Conservation (phyloP, 2,113 vertebrate species). For the mouse (Mus musculus) region GRCm39 chr6:34034001-34034500, state of each 20-base stretch:
- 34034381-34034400: background rate
- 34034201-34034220: background rate
- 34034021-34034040: background rate
- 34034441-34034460: background rate
- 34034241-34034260: background rate
- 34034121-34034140: background rate
- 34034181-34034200: background rate
- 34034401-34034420: background rate
- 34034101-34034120: background rate
- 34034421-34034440: background rate
- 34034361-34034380: background rate
- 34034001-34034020: background rate
- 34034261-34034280: background rate
- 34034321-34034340: background rate
- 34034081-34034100: background rate
- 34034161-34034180: background rate
- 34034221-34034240: background rate
- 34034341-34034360: background rate
- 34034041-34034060: background rate
- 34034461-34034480: slow-evolving; percentile 18
- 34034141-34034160: background rate
- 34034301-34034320: background rate
- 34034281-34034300: background rate
- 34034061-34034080: background rate
- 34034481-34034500: background rate